Evolutionary conservation across 2,113 vertebrate genomes (phyloP).

Genomic region (Protobothrops mucrosquamatus): DNA sequence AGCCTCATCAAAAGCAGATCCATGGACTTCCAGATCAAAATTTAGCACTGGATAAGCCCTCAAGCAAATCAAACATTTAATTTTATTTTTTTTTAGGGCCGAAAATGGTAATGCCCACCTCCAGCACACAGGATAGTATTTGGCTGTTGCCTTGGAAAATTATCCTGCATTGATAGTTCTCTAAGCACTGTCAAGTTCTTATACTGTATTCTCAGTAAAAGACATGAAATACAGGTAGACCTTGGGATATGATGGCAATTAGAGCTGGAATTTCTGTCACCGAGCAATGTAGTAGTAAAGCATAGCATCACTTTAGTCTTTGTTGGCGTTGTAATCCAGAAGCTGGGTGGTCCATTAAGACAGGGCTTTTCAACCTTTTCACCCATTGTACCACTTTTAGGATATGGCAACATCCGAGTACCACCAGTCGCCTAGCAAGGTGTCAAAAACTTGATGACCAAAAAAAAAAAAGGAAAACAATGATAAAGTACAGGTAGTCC

Average conservation of each 20-base stretch:
- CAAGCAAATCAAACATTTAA: not conserved
- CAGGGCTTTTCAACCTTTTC: too few species aligned
- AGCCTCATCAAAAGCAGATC: not conserved
- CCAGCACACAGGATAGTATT: not conserved
- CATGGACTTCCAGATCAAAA: not conserved
- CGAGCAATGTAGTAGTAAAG: not conserved
- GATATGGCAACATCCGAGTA: too few species aligned
- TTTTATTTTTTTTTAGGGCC: not conserved
- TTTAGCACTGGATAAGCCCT: not conserved
- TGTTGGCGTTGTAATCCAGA: not conserved
- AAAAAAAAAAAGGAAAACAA: too few species aligned
- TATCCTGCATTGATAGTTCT: not conserved
- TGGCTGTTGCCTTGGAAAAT: not conserved
- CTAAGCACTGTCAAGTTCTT: not conserved
- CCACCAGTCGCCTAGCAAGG: too few species aligned
- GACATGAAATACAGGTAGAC: not conserved
- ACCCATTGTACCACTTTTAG: too few species aligned
- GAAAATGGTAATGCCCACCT: not conserved
- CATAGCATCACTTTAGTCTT: not conserved
- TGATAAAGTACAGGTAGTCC: too few species aligned
- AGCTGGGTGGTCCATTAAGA: not conserved
- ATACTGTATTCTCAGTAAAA: not conserved
- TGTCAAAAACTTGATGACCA: too few species aligned
- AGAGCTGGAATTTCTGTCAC: not conserved
- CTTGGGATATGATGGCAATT: not conserved